Conservation (phyloP, 2,888 invertebrate genomes). For the Athalia rosae region DNA sequence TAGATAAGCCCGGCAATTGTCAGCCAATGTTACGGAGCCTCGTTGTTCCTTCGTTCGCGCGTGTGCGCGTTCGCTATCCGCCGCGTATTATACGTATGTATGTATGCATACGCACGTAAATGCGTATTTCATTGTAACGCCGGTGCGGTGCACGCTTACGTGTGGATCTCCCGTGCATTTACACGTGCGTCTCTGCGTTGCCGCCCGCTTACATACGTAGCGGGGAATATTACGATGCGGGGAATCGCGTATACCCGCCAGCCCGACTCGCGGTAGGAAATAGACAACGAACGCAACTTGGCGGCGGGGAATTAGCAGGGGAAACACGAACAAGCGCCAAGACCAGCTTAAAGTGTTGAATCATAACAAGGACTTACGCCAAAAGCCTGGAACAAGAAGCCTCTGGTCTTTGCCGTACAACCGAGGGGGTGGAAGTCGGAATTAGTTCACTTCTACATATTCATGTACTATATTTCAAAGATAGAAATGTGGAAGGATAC, state of each 20-base stretch:
- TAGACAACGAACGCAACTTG: conserved; percentile 56
- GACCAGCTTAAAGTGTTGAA: conserved; percentile 72
- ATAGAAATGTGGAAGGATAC: conserved; percentile 51
- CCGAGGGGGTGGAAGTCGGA: conserved; percentile 63
- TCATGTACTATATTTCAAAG: conserved; percentile 62
- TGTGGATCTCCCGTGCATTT: background rate
- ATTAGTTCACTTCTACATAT: conserved; percentile 67
- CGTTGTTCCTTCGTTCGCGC: conserved; percentile 16
- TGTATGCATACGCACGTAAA: conserved; percentile 6
- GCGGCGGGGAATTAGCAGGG: conserved; percentile 56
- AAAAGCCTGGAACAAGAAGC: conserved; percentile 61
- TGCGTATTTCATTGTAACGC: background rate
- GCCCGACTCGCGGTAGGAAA: conserved; percentile 51
- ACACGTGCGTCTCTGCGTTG: background rate
- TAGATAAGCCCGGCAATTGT: conserved; percentile 43
- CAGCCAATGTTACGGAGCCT: conserved; percentile 30
- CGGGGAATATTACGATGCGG: conserved; percentile 38
- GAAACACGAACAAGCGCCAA: conserved; percentile 54
- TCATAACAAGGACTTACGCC: conserved; percentile 73
- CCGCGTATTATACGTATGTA: background rate
- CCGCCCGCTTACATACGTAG: conserved; percentile 5
- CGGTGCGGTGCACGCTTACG: background rate
- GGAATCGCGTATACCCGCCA: conserved; percentile 20
- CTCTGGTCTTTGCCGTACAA: conserved; percentile 52
- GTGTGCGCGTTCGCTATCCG: background rate